Percentiles rank a stretch among this genome's conserved stretches.
phyloP scores from a whole-genome alignment of 1,140 invertebrate genomes.

The Hypsibius dujardini region DNA sequence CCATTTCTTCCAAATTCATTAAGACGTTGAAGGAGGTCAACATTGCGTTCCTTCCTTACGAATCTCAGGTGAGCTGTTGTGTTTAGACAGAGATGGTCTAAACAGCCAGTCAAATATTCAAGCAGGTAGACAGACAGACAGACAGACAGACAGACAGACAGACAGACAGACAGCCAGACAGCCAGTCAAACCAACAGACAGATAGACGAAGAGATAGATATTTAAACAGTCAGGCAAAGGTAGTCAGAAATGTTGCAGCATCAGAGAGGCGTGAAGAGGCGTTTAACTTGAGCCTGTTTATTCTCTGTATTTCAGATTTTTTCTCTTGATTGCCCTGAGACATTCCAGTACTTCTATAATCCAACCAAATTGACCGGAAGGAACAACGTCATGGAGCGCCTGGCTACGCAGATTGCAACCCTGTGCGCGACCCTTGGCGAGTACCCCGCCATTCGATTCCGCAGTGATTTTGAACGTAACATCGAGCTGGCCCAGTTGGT shows the following conservation, averaged over 20 bases:
- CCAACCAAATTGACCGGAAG: slow-evolving; percentile 54
- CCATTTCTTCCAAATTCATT: slow-evolving; percentile 63
- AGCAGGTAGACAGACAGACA: no score
- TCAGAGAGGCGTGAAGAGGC: no score
- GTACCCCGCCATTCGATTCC: slow-evolving; percentile 88
- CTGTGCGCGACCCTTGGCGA: slow-evolving; percentile 97
- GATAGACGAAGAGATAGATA: no score
- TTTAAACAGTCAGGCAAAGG: no score
- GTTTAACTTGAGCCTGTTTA: no score
- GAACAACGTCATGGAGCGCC: slow-evolving; percentile 40
- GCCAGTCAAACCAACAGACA: no score
- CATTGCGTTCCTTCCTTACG: slow-evolving; percentile 92
- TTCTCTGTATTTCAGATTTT: slow-evolving; percentile 52
- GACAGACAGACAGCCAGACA: no score
- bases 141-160: no score
- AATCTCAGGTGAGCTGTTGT: slow-evolving; percentile 61
- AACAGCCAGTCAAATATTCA: no score
- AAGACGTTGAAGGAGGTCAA: slow-evolving; percentile 96
- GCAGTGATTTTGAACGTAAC: slow-evolving; percentile 84
- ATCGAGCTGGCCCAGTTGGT: slow-evolving; percentile 89
- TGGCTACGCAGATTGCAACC: slow-evolving; percentile 96
- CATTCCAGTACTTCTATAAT: slow-evolving; percentile 91
- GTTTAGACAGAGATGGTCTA: neutral
- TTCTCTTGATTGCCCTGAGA: slow-evolving; percentile 84
- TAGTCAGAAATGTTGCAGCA: no score